A percentile compares a stretch with the other conserved stretches of the same genome.
Evolutionary conservation across 2,797 vertebrate genomes (phyloP).

Genomic region (Leuciscus waleckii): DNA sequence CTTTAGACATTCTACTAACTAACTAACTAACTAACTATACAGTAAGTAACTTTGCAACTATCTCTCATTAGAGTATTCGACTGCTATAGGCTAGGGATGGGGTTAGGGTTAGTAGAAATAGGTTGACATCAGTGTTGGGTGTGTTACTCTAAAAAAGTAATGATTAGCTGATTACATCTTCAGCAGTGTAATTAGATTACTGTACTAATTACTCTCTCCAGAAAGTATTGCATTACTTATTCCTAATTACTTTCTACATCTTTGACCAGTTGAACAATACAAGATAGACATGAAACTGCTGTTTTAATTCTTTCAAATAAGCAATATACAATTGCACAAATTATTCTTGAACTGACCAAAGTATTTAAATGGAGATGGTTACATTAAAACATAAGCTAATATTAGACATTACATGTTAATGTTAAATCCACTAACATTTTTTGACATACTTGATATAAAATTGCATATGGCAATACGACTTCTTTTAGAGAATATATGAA

Average conservation of each 20-base stretch:
- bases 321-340: neutral
- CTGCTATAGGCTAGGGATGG: neutral
- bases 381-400: neutral
- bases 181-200: neutral
- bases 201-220: neutral
- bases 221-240: neutral
- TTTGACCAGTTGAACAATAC: neutral
- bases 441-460: neutral
- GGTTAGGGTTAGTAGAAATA: neutral
- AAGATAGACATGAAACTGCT: neutral
- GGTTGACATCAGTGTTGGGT: conserved; percentile 2
- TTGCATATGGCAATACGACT: neutral
- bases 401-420: neutral
- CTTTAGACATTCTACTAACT: neutral
- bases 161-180: neutral
- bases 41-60: neutral
- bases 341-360: neutral
- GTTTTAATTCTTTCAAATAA: neutral
- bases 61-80: neutral
- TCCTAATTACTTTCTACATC: neutral
- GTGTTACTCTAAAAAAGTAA: neutral
- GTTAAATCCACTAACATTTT: neutral
- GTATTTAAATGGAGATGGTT: neutral
- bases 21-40: too few species aligned
- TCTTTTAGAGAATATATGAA: neutral